Conservation (phyloP, 1,140 invertebrate genomes). For the Saccostrea cuccullata region DNA sequence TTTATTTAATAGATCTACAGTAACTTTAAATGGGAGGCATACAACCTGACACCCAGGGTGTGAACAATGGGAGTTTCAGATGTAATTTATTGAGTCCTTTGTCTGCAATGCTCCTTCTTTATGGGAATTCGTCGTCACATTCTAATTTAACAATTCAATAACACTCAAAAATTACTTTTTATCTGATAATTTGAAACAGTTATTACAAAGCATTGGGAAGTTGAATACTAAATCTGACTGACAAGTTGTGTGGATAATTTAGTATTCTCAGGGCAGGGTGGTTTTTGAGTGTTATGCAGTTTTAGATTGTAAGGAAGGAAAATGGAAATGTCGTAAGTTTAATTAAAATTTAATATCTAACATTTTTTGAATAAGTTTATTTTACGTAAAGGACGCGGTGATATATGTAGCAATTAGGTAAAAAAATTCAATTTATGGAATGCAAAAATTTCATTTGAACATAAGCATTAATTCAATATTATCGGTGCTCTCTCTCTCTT, state of each 20-base stretch:
- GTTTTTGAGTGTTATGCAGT: background rate
- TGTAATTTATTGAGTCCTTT: background rate
- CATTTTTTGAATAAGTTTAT: background rate
- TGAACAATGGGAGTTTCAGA: background rate
- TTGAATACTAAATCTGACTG: background rate
- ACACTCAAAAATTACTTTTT: slow-evolving; percentile 8
- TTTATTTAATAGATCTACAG: background rate
- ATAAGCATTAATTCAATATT: too few relatives aligned
- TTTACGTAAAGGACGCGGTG: background rate
- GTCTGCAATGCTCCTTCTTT: background rate
- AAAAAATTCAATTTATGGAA: background rate
- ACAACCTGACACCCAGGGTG: background rate
- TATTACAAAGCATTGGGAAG: slow-evolving; percentile 10
- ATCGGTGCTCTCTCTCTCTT: background rate
- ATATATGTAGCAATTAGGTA: background rate
- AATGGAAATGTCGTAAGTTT: slow-evolving; percentile 7
- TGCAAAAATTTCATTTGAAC: too few relatives aligned
- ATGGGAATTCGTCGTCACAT: background rate
- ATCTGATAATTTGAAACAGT: slow-evolving; percentile 22
- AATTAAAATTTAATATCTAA: background rate
- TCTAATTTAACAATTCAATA: slow-evolving; percentile 6
- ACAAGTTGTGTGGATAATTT: background rate
- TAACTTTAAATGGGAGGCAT: slow-evolving; percentile 6
- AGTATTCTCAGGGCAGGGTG: background rate
- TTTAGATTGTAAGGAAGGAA: background rate